phyloP scores from a whole-genome alignment of 2,113 vertebrate genomes.

The Illadopsis cleaveri region DNA sequence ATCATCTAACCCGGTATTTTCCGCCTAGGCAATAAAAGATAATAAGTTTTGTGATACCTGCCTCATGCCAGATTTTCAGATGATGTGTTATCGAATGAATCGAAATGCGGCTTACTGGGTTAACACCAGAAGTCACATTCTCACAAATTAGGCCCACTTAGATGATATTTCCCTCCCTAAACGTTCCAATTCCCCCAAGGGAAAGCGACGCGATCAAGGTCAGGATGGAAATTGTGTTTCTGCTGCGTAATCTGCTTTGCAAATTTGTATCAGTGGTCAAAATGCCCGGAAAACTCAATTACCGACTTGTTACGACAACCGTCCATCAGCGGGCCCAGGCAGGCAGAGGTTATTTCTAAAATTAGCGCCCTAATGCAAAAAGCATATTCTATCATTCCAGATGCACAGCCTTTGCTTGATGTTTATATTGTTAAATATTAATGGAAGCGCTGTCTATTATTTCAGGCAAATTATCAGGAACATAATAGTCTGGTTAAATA shows the following conservation, averaged over 20 bases:
- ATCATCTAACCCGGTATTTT: slow-evolving; percentile 45
- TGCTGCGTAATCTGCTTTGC: slow-evolving; percentile 64
- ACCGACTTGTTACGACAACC: slow-evolving; percentile 59
- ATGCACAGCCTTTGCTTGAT: neutral
- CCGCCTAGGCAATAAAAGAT: slow-evolving; percentile 62
- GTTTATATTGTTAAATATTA: slow-evolving; percentile 24
- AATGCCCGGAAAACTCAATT: slow-evolving; percentile 76
- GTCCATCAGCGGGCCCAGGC: neutral
- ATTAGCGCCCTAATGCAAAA: slow-evolving; percentile 49
- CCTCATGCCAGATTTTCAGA: slow-evolving; percentile 61
- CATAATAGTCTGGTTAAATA: neutral
- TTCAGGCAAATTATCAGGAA: slow-evolving; percentile 27
- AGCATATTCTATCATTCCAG: neutral
- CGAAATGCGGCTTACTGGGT: slow-evolving; percentile 46
- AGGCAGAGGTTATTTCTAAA: slow-evolving; percentile 62
- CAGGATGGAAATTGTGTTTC: slow-evolving; percentile 59
- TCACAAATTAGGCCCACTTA: slow-evolving; percentile 22
- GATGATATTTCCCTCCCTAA: neutral
- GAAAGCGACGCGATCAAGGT: slow-evolving; percentile 55
- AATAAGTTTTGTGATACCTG: slow-evolving; percentile 48
- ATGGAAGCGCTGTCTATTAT: slow-evolving; percentile 11
- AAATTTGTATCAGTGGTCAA: slow-evolving; percentile 68
- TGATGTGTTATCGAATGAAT: slow-evolving; percentile 64
- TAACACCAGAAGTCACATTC: slow-evolving; percentile 20
- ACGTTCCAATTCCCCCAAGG: slow-evolving; percentile 50